Percentiles rank a stretch among this genome's conserved stretches.
phyloP scores from a whole-genome alignment of 2,113 vertebrate species.

The Philantomba maxwellii region DNA sequence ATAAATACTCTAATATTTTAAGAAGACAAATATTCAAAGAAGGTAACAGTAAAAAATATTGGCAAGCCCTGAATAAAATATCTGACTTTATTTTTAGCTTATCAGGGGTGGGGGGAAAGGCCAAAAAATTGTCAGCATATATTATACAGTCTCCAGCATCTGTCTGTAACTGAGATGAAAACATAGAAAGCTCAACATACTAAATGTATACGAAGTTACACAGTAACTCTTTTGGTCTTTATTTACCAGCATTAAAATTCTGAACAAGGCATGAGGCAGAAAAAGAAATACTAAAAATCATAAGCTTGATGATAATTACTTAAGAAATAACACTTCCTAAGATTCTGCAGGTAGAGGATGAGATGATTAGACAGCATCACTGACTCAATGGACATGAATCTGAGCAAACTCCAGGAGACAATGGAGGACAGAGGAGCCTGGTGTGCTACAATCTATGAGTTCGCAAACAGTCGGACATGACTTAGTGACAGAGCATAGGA shows the following conservation, averaged over 20 bases:
- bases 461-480: background rate
- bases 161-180: background rate
- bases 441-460: background rate
- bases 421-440: background rate
- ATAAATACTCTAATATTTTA: background rate
- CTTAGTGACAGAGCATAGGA: background rate
- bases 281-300: background rate
- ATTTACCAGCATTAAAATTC: background rate
- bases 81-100: background rate
- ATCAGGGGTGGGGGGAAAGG: background rate
- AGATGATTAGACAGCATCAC: background rate
- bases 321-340: background rate
- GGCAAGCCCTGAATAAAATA: background rate
- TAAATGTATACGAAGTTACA: background rate
- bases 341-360: background rate
- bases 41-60: background rate
- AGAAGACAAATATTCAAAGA: constrained; percentile 15
- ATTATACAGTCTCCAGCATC: background rate
- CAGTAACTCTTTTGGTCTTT: background rate
- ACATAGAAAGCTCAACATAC: background rate
- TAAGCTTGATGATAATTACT: constrained; percentile 4
- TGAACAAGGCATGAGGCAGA: background rate
- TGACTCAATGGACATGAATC: background rate
- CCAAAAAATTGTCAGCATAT: background rate
- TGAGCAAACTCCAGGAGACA: background rate